Percentiles rank a stretch among this genome's conserved stretches.
Conservation (phyloP, 2,888 invertebrate species). For the Nomada hirtipes region DNA sequence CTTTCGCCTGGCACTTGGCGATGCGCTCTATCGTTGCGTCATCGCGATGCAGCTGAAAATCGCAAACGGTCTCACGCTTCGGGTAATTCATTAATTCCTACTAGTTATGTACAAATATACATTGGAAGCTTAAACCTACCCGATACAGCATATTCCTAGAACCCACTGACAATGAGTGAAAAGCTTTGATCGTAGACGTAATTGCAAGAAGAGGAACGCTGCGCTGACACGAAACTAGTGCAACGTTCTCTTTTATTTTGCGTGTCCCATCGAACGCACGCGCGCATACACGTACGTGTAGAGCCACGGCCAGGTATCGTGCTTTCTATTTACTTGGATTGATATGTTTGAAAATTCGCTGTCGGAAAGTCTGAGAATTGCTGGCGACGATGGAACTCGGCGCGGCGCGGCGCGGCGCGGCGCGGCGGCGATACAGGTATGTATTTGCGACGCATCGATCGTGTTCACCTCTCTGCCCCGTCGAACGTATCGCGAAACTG, state of each 20-base stretch:
- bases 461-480: not conserved
- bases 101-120: conserved; percentile 70
- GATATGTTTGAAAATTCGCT: conserved; percentile 79
- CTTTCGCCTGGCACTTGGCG: conserved; percentile 34
- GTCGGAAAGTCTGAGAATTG: conserved; percentile 60
- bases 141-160: conserved; percentile 54
- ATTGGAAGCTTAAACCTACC: conserved; percentile 60
- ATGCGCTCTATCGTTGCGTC: conserved; percentile 42
- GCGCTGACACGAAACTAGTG: too few species aligned
- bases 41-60: conserved; percentile 27
- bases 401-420: too few species aligned
- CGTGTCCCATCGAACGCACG: conserved; percentile 16
- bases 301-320: conserved; percentile 52
- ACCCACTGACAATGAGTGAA: conserved; percentile 62
- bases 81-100: conserved; percentile 49
- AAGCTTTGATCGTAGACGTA: conserved; percentile 78
- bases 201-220: conserved; percentile 64
- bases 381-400: conserved; percentile 48
- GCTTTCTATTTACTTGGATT: conserved; percentile 55
- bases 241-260: conserved; percentile 16
- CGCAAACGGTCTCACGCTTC: conserved; percentile 35
- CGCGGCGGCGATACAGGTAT: conserved; percentile 19
- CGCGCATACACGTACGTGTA: conserved; percentile 27
- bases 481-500: conserved; percentile 18
- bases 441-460: conserved; percentile 11